These are phyloP conservation scores for Erpobdella octoculata DNA, from an alignment of 2,888 invertebrate species.

Conservation along the genomic window DNA sequence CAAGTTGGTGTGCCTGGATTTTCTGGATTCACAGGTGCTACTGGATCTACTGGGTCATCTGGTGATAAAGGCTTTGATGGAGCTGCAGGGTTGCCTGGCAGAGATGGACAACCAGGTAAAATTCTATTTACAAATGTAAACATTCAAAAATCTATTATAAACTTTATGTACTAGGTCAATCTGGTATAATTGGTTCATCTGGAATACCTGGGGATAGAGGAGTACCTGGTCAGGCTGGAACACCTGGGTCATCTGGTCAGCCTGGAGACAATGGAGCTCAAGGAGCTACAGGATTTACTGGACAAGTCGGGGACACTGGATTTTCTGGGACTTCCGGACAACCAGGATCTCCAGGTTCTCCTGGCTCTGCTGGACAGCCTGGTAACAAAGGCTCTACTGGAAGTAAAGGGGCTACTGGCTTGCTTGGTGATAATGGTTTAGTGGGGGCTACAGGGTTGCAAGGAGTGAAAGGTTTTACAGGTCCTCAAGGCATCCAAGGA, in stretches of 20 bases:
- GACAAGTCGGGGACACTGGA: slow-evolving; percentile 30
- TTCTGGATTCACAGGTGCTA: slow-evolving; percentile 21
- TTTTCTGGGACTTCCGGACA: background rate
- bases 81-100: slow-evolving; percentile 32
- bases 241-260: slow-evolving; percentile 21
- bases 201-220: slow-evolving; percentile 35
- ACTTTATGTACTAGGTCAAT: background rate
- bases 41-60: slow-evolving; percentile 30
- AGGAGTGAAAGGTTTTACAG: slow-evolving; percentile 13
- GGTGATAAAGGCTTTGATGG: slow-evolving; percentile 32
- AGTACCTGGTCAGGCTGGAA: slow-evolving; percentile 15
- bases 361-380: background rate
- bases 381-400: slow-evolving; percentile 27
- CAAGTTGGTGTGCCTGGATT: slow-evolving; percentile 27
- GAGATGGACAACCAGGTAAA: slow-evolving; percentile 27
- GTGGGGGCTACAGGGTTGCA: slow-evolving; percentile 1
- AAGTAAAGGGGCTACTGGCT: slow-evolving; percentile 32
- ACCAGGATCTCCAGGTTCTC: slow-evolving; percentile 10
- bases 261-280: slow-evolving; percentile 19
- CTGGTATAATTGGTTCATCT: slow-evolving; percentile 14
- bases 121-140: too few species aligned
- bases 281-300: slow-evolving; percentile 29
- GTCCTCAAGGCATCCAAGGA: slow-evolving; percentile 24
- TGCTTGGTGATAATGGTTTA: slow-evolving; percentile 38
- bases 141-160: background rate